Percentiles rank a stretch among this genome's conserved stretches.
These are phyloP conservation scores for Agrochola lychnidis DNA, from an alignment of 2,888 invertebrate species.

Conservation along the genomic window DNA sequence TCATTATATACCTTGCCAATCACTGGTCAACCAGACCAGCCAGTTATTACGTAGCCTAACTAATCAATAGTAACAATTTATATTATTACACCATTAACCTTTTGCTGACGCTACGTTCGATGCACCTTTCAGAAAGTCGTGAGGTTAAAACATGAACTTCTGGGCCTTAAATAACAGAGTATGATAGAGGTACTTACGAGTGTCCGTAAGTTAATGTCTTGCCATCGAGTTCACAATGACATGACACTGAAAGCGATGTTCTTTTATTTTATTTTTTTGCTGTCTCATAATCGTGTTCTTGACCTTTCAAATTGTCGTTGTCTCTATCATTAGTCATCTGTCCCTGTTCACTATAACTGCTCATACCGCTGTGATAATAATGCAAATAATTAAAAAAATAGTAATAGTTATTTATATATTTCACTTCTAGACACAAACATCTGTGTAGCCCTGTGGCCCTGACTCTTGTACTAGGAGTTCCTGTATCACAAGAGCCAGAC, in stretches of 20 bases:
- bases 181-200: background rate
- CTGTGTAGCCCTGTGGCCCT: no score
- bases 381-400: background rate
- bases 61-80: slow-evolving; percentile 49
- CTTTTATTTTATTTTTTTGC: background rate
- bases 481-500: no score
- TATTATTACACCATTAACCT: slow-evolving; percentile 54
- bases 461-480: no score
- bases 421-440: no score
- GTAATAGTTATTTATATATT: no score
- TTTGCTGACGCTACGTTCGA: slow-evolving; percentile 33
- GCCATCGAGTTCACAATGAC: slow-evolving; percentile 7
- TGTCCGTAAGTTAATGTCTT: background rate
- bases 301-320: slow-evolving; percentile 1
- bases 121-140: slow-evolving; percentile 53
- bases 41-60: slow-evolving; percentile 48
- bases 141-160: slow-evolving; percentile 36
- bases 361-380: background rate
- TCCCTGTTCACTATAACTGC: background rate
- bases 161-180: slow-evolving; percentile 35
- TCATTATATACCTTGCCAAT: slow-evolving; percentile 21
- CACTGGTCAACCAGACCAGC: background rate
- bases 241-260: slow-evolving; percentile 1
- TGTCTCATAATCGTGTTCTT: background rate
- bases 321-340: background rate